Evolutionary conservation across 2,888 invertebrate species (phyloP).

Genomic region (Laothoe populi): DNA sequence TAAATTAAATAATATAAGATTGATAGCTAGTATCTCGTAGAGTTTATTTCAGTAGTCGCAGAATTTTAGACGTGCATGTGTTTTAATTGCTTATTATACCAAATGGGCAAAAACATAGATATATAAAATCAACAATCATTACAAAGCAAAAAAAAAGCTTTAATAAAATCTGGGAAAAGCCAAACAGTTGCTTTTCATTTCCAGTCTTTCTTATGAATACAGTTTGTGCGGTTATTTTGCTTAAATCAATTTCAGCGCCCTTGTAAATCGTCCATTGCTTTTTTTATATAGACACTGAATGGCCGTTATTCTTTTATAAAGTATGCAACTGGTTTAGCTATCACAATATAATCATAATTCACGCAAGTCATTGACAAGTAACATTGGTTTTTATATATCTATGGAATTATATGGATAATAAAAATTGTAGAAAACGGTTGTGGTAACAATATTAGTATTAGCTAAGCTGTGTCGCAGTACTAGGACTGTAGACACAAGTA

Average conservation of each 20-base stretch:
- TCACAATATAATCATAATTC: too few species aligned
- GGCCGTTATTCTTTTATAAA: too few species aligned
- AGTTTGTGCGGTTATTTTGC: too few species aligned
- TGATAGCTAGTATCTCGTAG: conserved; percentile 1
- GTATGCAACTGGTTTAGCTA: too few species aligned
- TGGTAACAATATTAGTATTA: neutral
- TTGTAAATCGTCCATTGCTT: too few species aligned
- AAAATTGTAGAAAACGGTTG: neutral
- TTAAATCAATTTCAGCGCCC: too few species aligned
- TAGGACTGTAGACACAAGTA: neutral
- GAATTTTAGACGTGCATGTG: conserved; percentile 23
- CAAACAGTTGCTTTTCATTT: too few species aligned
- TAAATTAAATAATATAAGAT: neutral
- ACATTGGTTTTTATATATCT: conserved; percentile 7
- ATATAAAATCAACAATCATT: conserved; percentile 7
- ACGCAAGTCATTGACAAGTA: neutral
- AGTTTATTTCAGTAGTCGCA: conserved; percentile 12
- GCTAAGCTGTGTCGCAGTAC: neutral
- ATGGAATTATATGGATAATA: neutral
- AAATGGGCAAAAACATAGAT: neutral
- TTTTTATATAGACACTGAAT: too few species aligned
- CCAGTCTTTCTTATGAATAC: too few species aligned
- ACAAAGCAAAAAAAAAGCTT: too few species aligned
- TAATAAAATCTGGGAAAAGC: neutral
- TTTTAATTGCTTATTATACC: neutral